Base-by-base conservation (phyloP, 2,797 vertebrate genomes). In the Cossypha niveicapilla region DNA sequence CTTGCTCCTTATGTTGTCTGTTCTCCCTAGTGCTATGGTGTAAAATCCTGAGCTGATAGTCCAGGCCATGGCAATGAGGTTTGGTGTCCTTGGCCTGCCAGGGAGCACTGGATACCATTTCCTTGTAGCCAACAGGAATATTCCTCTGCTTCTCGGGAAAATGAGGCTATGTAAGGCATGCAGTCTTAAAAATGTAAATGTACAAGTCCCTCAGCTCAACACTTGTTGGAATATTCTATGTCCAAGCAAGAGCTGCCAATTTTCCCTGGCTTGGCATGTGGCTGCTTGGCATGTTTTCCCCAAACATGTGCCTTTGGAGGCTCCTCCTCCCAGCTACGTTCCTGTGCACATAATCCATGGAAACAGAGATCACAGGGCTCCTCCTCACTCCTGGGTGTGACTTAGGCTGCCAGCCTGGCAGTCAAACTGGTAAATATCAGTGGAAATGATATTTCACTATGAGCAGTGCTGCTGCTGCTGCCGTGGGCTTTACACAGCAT, bases 401-500 rank as follows among this genome's bases (percentile, higher is more conserved):
- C 19, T 67, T 5, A 13, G 58, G 15, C 77, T 82, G 42, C 50
- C 34, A 17, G 6, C 25, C 60, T 5, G 1, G 35, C 30, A 2
- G 1, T 23, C 45, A 66, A 0, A 24, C 45, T 23, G 22, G 11
- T 17, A 3, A 35, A 19, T 16, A 14, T 32, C 51, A 25, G 24
- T 25, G 45, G 47, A 23, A 78, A 53, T 2, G 28, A 22, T 44
- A 44, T 44, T 44, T 44, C 42, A 44, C 19, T 22, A 44, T 44
- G 42, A 44, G 42, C 42, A 44, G 6, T 44, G 42, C 68, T 53
- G 53, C 56, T 53, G 53, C 56, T 54, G 58, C 66, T 24, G 32
- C 54, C 12, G 0, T 6, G 41, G 37, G 11, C 22, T 32, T 81
- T 24, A 10, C 15, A 7, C 6, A 7, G 3, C 2, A 3, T 30